phyloP scores from a whole-genome alignment of 2,113 vertebrate genomes.

The Sebastes schlegelii region DNA sequence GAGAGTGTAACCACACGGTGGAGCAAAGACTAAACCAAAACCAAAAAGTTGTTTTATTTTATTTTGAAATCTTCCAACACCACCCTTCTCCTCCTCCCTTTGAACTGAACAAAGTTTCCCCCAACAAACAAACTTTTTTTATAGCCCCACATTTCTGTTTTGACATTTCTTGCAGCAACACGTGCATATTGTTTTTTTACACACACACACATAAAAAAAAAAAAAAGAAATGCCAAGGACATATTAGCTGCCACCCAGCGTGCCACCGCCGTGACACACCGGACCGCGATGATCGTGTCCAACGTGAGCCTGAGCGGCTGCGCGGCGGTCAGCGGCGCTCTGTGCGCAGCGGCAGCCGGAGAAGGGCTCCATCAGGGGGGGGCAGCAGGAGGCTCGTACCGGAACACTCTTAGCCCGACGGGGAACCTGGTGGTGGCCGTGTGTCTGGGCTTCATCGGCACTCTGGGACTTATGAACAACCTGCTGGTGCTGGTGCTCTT shows the following conservation, averaged over 20 bases:
- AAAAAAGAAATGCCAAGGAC: conserved; percentile 30
- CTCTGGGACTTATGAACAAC: conserved; percentile 85
- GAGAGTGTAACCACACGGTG: conserved; percentile 71
- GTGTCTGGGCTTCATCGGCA: conserved; percentile 83
- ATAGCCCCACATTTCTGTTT: neutral
- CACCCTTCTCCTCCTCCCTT: neutral
- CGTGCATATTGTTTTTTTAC: conserved; percentile 18
- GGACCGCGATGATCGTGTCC: conserved; percentile 78
- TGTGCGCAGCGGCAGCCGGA: conserved; percentile 71
- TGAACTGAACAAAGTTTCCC: conserved; percentile 60
- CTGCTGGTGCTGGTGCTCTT: conserved; percentile 87
- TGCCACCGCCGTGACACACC: conserved; percentile 44
- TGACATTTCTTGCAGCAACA: conserved; percentile 46
- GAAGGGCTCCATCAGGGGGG: conserved; percentile 59
- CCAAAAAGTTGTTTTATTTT: conserved; percentile 58
- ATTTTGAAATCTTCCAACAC: conserved; percentile 20
- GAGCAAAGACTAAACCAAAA: conserved; percentile 63
- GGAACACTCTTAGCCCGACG: conserved; percentile 77
- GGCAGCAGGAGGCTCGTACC: conserved; percentile 43
- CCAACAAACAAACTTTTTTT: conserved; percentile 47
- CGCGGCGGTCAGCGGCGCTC: conserved; percentile 71
- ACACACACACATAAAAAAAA: neutral
- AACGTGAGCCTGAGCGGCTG: conserved; percentile 80
- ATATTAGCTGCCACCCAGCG: conserved; percentile 51
- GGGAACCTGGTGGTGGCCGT: conserved; percentile 84